A percentile compares a stretch with the other conserved stretches of the same genome.
Conservation (phyloP, 2,888 invertebrate genomes). For the Agrilus cyanescens region DNA sequence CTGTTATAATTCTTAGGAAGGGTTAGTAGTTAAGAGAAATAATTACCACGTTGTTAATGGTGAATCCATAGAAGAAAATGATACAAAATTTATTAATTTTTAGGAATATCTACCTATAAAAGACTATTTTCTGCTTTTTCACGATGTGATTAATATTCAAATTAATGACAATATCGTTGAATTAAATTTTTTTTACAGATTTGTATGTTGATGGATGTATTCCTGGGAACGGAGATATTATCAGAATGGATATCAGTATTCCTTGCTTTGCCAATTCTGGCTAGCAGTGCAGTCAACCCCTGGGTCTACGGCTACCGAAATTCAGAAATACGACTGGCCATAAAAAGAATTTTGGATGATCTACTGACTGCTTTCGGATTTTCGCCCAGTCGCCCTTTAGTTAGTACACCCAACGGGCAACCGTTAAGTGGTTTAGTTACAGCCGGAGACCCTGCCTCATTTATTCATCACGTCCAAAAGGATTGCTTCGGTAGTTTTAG, state of each 20-base stretch:
- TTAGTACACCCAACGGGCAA: constrained; percentile 25
- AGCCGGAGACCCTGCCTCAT: constrained; percentile 31
- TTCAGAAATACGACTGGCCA: constrained; percentile 46
- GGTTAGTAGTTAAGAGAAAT: too few relatives aligned
- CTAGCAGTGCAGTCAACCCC: constrained; percentile 48
- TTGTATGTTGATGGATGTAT: constrained; percentile 42
- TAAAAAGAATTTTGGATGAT: constrained; percentile 43
- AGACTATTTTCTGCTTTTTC: too few relatives aligned
- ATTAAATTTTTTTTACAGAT: constrained; percentile 30
- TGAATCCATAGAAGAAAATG: too few relatives aligned
- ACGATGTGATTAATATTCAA: too few relatives aligned
- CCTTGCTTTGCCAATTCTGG: constrained; percentile 45
- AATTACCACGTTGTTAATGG: too few relatives aligned
- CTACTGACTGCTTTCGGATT: constrained; percentile 36
- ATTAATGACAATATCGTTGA: too few relatives aligned
- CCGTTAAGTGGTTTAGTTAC: constrained; percentile 30
- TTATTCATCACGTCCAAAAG: constrained; percentile 30
- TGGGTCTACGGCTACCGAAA: constrained; percentile 56
- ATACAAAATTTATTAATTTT: too few relatives aligned
- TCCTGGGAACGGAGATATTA: constrained; percentile 39
- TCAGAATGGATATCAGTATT: constrained; percentile 43
- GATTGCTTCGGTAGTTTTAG: constrained; percentile 14
- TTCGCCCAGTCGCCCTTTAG: constrained; percentile 30
- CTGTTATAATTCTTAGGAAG: too few relatives aligned
- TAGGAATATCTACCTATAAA: too few relatives aligned